Evolutionary conservation across 2,113 vertebrate genomes (phyloP), one percentile per base, ranked within the genome.

Genomic region (Pelusios castaneus): DNA sequence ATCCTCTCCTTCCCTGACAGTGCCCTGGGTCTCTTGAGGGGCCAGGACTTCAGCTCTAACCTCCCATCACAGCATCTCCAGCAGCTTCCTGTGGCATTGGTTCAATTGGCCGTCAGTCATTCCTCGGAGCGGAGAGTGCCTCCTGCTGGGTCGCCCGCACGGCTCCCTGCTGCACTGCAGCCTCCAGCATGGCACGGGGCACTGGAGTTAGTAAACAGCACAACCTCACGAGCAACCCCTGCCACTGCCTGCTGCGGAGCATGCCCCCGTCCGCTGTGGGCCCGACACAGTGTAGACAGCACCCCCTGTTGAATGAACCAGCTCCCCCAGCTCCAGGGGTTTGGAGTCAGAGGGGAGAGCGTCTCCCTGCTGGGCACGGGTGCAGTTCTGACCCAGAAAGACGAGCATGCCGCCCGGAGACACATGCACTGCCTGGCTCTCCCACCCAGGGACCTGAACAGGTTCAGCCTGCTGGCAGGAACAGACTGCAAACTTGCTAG

Each of bases 401-500:
- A 5, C 5, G 70, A 41, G 70, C 38, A 38, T 12, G 19, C 38
- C 24, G n/a, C 38, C 41, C 19, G 8, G 67, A 41, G 24, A 73
- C 22, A 11, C 38, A 73, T 24, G 38, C 60, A n/a, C 34, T 63
- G 60, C 3, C 31, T 63, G 60, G 34, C 38, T 25, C 38, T 43
- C 38, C 70, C 22, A 25, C 41, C 38, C 70, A 75, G 38, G 41
- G 60, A 41, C 38, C 6, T 41, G 38, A 73, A 41, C 38, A 43
- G 11, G 41, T 25, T 75, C 84, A 10, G 1, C 1, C 90, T 89
- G 87, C 85, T 54, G 84, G 84, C 2, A 1, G 27, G 56, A 58
- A 47, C 82, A 9, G 80, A 79, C 41, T 58, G 49, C 88, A 93
- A 93, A 96, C 95, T 93, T 10, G 85, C 13, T 84, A 89, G 93